These are phyloP conservation scores for Arge pagana DNA, from an alignment of 2,888 invertebrate species.

Conservation along the genomic window DNA sequence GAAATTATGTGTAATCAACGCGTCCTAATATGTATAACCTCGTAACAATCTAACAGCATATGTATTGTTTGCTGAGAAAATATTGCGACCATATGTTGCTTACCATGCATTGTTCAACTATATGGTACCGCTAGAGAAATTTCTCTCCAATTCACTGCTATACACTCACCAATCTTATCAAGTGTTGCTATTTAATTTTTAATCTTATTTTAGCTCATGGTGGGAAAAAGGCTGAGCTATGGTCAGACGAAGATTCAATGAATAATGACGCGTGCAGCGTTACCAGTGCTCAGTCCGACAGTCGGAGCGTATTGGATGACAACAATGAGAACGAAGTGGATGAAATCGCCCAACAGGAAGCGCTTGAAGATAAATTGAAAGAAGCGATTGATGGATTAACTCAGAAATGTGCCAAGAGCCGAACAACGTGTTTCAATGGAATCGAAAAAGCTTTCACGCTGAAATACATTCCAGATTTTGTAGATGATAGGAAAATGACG, in stretches of 20 bases:
- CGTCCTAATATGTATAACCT: neutral
- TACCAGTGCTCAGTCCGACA: slow-evolving; percentile 78
- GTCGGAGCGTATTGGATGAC: slow-evolving; percentile 68
- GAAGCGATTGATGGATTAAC: slow-evolving; percentile 86
- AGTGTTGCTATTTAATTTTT: too few species aligned
- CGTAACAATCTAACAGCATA: neutral
- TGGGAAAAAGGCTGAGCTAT: slow-evolving; percentile 64
- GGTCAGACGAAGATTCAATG: slow-evolving; percentile 78
- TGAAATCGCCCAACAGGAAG: slow-evolving; percentile 69
- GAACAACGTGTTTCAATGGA: slow-evolving; percentile 72
- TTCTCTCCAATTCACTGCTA: slow-evolving; percentile 12
- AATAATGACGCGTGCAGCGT: slow-evolving; percentile 79
- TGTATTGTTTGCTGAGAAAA: neutral
- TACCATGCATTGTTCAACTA: neutral
- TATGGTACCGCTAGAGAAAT: neutral
- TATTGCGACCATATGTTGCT: neutral
- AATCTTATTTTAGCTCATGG: slow-evolving; percentile 42
- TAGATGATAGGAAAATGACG: slow-evolving; percentile 76
- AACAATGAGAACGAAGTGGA: slow-evolving; percentile 60
- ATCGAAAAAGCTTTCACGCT: slow-evolving; percentile 77
- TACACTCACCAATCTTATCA: neutral
- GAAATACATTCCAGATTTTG: slow-evolving; percentile 77
- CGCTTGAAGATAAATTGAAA: slow-evolving; percentile 84
- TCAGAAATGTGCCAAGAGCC: slow-evolving; percentile 86
- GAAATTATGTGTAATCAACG: too few species aligned